Evolutionary conservation across 2,888 invertebrate genomes (phyloP), one percentile per base, ranked within the genome.

Genomic region (Keiferia lycopersicella): DNA sequence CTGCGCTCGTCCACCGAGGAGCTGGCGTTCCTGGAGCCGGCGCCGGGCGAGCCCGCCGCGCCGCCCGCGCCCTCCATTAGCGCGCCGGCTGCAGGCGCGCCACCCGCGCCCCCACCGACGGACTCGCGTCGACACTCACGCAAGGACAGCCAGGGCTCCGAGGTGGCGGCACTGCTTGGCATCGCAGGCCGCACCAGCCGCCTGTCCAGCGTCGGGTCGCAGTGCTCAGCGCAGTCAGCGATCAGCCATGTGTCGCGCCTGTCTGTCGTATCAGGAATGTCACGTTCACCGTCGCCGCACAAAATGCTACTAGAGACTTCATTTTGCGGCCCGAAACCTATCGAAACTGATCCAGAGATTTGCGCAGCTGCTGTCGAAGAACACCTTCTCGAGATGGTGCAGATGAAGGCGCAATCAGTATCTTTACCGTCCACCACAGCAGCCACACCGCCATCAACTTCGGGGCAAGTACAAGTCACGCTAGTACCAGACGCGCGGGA

Each of bases 261-360:
- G 2, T 91, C 92, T 1, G 89, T 82, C 12, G 92, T 90, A 64
- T 93, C 93, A 14, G 92, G 88, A 56, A 79, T 89, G 22, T 95
- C 95, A 6, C 94, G 96, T 67, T 96, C 96, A 38, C 97, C 97
- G 1, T 97, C 97, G 14, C 97, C 97, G n/a, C 97, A 97, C 89
- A 96, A 96, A 83, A 96, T 97, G 94, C 92, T 97, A 64, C 92
- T 97, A 65, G 97, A 97, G 87, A 98, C 97, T 0, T 97, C 97
- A 0, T 98, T 98, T 83, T 97, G 97, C 84, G 97, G 97, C 0
- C 95, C 95, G 61, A 96, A 96, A 77, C 95, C 96, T 0, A 92
- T 93, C 63, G 87, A 94, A 66, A 89, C 83, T 26, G 92, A 91
- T 80, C 93, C 86, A 60, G 91, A 91, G 73, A 86, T 80, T 22